Conservation (phyloP, 2,113 vertebrate species). For the Cyrtonyx montezumae region DNA sequence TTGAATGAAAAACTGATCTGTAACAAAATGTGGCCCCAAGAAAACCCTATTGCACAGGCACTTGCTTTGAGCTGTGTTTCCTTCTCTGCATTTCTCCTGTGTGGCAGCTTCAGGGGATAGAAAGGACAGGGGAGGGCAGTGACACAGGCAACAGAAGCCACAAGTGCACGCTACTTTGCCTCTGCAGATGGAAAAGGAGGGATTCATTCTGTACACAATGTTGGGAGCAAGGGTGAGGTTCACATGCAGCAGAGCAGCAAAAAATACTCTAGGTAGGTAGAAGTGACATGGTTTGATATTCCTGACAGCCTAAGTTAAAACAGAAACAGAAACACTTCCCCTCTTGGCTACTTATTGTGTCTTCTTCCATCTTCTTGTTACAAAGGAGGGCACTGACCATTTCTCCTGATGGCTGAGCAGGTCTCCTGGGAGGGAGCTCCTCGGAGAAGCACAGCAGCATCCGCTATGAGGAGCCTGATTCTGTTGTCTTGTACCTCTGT, state of each 20-base stretch:
- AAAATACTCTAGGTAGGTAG: neutral
- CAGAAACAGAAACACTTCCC: neutral
- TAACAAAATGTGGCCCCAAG: neutral
- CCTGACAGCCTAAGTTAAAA: neutral
- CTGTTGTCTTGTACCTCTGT: neutral
- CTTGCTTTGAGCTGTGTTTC: neutral
- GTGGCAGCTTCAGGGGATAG: neutral
- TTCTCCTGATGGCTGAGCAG: neutral
- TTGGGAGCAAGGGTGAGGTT: neutral
- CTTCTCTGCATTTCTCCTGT: neutral
- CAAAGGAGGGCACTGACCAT: neutral
- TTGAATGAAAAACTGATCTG: conserved; percentile 8
- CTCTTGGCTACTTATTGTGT: neutral
- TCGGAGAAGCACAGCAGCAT: neutral
- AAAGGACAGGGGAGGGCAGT: neutral
- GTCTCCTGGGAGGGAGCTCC: neutral
- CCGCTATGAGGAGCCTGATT: neutral
- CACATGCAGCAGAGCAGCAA: neutral
- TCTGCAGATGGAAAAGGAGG: neutral
- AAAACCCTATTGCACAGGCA: neutral
- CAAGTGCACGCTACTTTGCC: neutral
- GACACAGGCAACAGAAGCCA: neutral
- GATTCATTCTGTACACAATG: neutral
- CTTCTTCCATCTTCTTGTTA: neutral
- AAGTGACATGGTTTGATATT: neutral